Evolutionary conservation across 2,113 vertebrate species (phyloP), one percentile per base, ranked within the genome.

Genomic region (Felis chaus): DNA sequence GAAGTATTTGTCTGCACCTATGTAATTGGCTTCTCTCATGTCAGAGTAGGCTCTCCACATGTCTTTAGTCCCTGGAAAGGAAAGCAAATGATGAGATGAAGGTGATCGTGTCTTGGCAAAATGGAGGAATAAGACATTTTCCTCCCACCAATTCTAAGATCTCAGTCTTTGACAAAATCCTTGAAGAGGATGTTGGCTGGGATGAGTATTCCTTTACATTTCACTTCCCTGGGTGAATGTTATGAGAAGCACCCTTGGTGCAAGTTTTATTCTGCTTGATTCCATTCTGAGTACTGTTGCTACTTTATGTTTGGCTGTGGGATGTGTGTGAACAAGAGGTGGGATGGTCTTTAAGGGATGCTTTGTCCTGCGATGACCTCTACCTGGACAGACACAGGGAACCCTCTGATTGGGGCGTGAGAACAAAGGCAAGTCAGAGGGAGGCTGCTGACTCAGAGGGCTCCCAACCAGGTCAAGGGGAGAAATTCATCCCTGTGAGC

Each of bases 11-110:
- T 97, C 95, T 31, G 92, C 0, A 8, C 3, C 0, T 23, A 0
- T 96, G 31, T 4, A 95, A 7, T 94, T 89, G 85, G 97, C 96
- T 18, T 96, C 94, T 80, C 0, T 82, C 97, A 97, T 95, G 85
- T 97, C 92, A 4, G 4, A 19, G 80, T 97, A 97, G 12, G 94
- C 94, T 29, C 86, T 91, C 29, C 3, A 53, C 97, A 98, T 97
- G 71, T 98, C 97, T 48, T 45, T 27, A 33, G 96, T 23, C n/a
- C 97, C 97, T 98, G 10, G 87, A 23, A 5, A 50, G 53, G 11
- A 48, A 55, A 66, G 18, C 65, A 57, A 84, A 87, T 18, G 39
- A 29, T 85, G 53, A 88, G 13, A 45, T 85, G 41, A 48, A 57
- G 1, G 5, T 55, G 55, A 74, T 57, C 21, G 23, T 21, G 4